Evolutionary conservation across 2,113 vertebrate species (phyloP).

Genomic region (Psilopsiagon aurifrons): DNA sequence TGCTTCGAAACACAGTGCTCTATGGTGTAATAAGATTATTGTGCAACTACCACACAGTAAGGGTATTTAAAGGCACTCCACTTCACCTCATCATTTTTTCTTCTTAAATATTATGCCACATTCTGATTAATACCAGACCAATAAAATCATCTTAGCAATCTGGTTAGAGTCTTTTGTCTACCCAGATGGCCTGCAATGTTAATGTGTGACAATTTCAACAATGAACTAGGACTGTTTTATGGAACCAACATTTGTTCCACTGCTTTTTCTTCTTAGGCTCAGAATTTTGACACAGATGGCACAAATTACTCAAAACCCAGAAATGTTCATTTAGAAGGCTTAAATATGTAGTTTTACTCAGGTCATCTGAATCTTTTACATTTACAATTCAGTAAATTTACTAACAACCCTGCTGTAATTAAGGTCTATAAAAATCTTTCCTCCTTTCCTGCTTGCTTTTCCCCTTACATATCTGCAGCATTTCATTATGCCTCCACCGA

Average conservation of each 20-base stretch:
- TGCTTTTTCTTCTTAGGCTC: conserved; percentile 83
- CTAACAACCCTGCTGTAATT: conserved; percentile 82
- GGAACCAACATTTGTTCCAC: conserved; percentile 87
- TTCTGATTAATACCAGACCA: conserved; percentile 86
- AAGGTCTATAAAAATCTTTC: conserved; percentile 76
- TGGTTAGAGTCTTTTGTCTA: conserved; percentile 85
- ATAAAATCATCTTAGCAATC: conserved; percentile 85
- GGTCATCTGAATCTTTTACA: conserved; percentile 82
- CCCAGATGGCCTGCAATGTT: conserved; percentile 86
- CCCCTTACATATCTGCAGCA: conserved; percentile 62
- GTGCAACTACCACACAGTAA: conserved; percentile 40
- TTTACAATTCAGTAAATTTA: conserved; percentile 83
- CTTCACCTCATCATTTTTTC: conserved; percentile 82
- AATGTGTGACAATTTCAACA: conserved; percentile 89
- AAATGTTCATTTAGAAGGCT: conserved; percentile 87
- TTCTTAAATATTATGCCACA: conserved; percentile 84
- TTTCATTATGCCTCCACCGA: conserved; percentile 72
- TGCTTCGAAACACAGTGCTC: conserved; percentile 25
- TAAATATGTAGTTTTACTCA: conserved; percentile 86
- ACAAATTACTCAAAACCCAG: conserved; percentile 87
- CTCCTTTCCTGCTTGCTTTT: conserved; percentile 71
- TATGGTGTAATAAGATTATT: conserved; percentile 24
- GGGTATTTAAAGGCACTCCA: conserved; percentile 66
- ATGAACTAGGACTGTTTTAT: conserved; percentile 88
- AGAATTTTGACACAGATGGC: conserved; percentile 89